Base-by-base conservation (phyloP, 1,140 invertebrate genomes). In the Musca domestica region DNA sequence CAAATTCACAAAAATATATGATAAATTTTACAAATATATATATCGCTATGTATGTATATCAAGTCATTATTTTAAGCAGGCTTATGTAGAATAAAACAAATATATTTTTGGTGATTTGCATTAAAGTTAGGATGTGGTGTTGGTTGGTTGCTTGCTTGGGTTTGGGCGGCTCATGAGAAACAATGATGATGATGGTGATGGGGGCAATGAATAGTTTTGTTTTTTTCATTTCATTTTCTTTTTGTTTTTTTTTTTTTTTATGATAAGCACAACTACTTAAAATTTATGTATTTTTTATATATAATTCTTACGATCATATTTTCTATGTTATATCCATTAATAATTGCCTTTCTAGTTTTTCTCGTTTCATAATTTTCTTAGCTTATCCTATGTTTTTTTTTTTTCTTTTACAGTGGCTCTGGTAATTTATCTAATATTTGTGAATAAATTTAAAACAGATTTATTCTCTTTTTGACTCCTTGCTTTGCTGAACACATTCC, bases 401-500 rank as follows among this genome's bases (percentile, higher is more conserved):
- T 12, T 41, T n/a, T 34, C 41, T 1, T 22, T n/a, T 15, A 30
- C 41, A 25, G 12, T 51, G n/a, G n/a, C n/a, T n/a, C n/a, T 10
- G 34, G 2, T 30, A 30, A 34, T 68, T 74, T 81, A 82, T 72
- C 80, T 81, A 67, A 82, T 82, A 68, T 81, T 81, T 47, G 94
- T 95, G 82, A 97, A 98, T n/a, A 98, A 84, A 85, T 96, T 98
- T 70, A 98, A 85, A n/a, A 96, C 95, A 46, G 95, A 97, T 81
- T 97, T 95, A 68, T 95, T 95, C 83, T 98, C 95, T 84, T 95
- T 94, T 80, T 96, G 94, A 67, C 94, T 96, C 54, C 95, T 87
- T 15, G 95, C 95, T 86, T 99, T 99, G 71, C 94, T 96, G 82
- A 99, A 99, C 0, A 99, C 95, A 86, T 99, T 99, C 98, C 98